phyloP scores from a whole-genome alignment of 1,140 invertebrate genomes.

The Drosophila setifemur region DNA sequence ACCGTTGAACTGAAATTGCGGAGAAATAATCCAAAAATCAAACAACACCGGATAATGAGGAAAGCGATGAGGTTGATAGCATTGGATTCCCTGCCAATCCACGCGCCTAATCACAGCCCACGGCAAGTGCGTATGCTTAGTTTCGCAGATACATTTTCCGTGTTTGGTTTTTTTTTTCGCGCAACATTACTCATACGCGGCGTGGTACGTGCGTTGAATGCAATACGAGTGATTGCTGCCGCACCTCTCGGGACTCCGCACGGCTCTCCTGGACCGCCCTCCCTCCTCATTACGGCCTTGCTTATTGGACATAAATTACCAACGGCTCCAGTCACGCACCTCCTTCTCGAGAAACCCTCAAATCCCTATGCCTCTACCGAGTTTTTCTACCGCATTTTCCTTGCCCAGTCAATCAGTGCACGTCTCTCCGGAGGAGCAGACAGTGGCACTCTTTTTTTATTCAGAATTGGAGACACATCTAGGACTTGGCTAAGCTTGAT shows the following conservation, averaged over 20 bases:
- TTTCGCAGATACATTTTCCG: conserved; percentile 11
- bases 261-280: not conserved
- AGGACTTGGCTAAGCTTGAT: not conserved
- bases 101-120: conserved; percentile 29
- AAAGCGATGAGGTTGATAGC: conserved; percentile 7
- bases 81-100: not conserved
- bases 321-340: conserved; percentile 30
- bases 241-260: conserved; percentile 1
- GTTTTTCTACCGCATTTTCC: not conserved
- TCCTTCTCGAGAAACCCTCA: not conserved
- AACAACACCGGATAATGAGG: conserved; percentile 22
- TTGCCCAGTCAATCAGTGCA: conserved; percentile 42
- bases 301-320: conserved; percentile 54
- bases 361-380: conserved; percentile 2
- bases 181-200: conserved; percentile 45
- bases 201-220: conserved; percentile 46
- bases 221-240: conserved; percentile 10
- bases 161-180: not conserved
- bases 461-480: not conserved
- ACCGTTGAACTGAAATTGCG: not conserved
- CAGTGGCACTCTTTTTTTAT: not conserved
- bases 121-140: conserved; percentile 12
- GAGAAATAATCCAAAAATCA: conserved; percentile 17
- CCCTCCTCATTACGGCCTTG: conserved; percentile 44
- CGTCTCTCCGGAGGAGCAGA: conserved; percentile 21